phyloP scores from a whole-genome alignment of 2,113 vertebrate species.

The Nematolebias whitei region DNA sequence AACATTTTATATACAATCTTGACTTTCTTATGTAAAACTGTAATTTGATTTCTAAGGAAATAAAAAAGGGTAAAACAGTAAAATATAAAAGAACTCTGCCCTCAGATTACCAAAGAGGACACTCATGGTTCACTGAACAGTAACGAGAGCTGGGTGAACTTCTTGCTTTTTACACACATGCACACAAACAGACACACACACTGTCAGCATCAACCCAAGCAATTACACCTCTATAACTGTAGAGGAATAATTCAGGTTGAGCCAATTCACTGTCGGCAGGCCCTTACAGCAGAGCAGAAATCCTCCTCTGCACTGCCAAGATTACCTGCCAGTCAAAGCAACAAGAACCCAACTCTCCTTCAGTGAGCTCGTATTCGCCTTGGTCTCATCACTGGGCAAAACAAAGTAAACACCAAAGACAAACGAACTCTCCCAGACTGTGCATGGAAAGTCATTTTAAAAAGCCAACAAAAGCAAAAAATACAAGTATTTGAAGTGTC shows the following conservation, averaged over 20 bases:
- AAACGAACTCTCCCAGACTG: not conserved
- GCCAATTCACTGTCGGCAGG: conserved; percentile 67
- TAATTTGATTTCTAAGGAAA: not conserved
- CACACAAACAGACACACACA: conserved; percentile 40
- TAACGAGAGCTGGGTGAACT: conserved; percentile 53
- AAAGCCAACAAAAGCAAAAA: not conserved
- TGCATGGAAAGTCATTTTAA: not conserved
- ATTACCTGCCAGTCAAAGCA: conserved; percentile 72
- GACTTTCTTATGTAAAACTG: not conserved
- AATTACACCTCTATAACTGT: conserved; percentile 43
- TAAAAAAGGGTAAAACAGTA: not conserved
- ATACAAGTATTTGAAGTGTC: too few species aligned
- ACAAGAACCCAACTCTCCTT: conserved; percentile 51
- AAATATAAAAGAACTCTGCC: conserved; percentile 23
- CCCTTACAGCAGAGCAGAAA: conserved; percentile 80
- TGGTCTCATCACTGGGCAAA: conserved; percentile 76
- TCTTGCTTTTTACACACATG: conserved; percentile 41
- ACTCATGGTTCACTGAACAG: conserved; percentile 63
- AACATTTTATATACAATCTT: not conserved
- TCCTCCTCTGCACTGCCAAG: conserved; percentile 73
- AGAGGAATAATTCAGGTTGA: conserved; percentile 46
- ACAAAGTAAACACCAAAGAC: not conserved
- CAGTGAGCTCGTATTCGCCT: conserved; percentile 77
- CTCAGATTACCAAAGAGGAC: conserved; percentile 78
- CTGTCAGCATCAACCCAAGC: conserved; percentile 52